Evolutionary conservation across 2,797 vertebrate genomes (phyloP).

Genomic region (Rhinatrema bivittatum): DNA sequence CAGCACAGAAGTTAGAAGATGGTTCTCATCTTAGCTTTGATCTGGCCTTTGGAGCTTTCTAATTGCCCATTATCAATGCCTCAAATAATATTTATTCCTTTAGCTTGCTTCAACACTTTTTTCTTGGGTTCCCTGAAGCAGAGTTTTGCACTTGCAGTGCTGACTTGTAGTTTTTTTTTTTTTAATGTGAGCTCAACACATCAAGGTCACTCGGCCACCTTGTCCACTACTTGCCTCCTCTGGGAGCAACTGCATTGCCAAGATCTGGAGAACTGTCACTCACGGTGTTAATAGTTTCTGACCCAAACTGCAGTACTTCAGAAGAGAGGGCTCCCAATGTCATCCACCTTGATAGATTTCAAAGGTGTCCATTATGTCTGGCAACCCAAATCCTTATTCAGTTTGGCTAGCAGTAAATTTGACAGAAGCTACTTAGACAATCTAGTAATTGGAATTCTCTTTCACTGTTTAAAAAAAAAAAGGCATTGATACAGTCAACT

Average conservation of each 20-base stretch:
- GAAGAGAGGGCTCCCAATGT: not conserved
- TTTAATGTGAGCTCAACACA: not conserved
- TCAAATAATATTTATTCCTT: constrained; percentile 5
- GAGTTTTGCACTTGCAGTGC: not conserved
- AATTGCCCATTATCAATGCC: not conserved
- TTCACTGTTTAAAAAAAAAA: constrained; percentile 6
- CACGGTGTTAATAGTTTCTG: constrained; percentile 13
- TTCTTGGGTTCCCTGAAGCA: not conserved
- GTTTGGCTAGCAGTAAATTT: constrained; percentile 8
- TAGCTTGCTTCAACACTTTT: constrained; percentile 10
- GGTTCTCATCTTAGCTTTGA: too few relatives aligned
- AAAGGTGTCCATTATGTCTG: constrained; percentile 8
- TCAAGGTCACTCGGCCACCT: constrained; percentile 18
- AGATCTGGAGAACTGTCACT: constrained; percentile 9
- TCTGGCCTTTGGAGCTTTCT: too few relatives aligned
- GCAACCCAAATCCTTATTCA: not conserved
- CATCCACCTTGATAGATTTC: constrained; percentile 11
- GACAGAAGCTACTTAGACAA: constrained; percentile 1
- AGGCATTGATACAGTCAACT: constrained; percentile 12
- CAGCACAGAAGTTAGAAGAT: too few relatives aligned
- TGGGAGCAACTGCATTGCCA: constrained; percentile 7
- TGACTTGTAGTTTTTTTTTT: too few relatives aligned
- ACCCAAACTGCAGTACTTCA: constrained; percentile 6
- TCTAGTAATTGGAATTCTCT: constrained; percentile 16
- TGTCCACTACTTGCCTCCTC: not conserved